phyloP scores from a whole-genome alignment of 2,888 invertebrate species.

The Parnassius orleans region DNA sequence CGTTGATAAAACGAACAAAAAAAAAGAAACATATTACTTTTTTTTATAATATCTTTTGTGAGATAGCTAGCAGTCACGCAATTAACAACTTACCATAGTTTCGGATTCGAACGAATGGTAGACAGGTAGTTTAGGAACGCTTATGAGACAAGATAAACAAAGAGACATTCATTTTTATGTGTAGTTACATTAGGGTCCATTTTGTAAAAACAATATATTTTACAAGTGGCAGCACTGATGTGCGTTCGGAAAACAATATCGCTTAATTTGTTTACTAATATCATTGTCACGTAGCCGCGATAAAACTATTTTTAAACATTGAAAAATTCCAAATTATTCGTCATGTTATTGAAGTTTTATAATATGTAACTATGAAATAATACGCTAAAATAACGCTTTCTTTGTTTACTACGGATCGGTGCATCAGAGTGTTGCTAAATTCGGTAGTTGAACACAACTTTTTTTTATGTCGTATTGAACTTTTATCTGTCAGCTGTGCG shows the following conservation, averaged over 20 bases:
- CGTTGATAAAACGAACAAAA: not conserved
- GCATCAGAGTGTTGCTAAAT: slow-evolving; percentile 13
- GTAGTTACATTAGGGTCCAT: not conserved
- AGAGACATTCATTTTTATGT: no score
- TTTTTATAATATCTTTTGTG: no score
- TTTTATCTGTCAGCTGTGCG: slow-evolving; percentile 41
- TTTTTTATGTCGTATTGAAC: slow-evolving; percentile 30
- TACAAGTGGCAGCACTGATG: slow-evolving; percentile 10
- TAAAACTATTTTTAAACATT: slow-evolving; percentile 25
- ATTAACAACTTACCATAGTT: no score
- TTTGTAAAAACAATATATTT: not conserved
- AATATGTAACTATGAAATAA: not conserved
- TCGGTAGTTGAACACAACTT: not conserved
- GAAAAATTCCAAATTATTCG: slow-evolving; percentile 8
- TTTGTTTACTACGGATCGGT: slow-evolving; percentile 10
- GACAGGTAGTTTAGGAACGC: no score
- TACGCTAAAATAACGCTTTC: slow-evolving; percentile 3
- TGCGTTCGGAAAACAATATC: slow-evolving; percentile 29
- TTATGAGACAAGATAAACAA: no score
- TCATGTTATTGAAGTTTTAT: not conserved
- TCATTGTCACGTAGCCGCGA: slow-evolving; percentile 23
- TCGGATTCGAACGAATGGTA: no score
- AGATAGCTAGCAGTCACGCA: no score
- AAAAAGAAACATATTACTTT: not conserved
- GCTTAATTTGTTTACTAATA: slow-evolving; percentile 27